Evolutionary conservation across 2,888 invertebrate species (phyloP), one percentile per base, ranked within the genome.

Genomic region (Thyatira batis): DNA sequence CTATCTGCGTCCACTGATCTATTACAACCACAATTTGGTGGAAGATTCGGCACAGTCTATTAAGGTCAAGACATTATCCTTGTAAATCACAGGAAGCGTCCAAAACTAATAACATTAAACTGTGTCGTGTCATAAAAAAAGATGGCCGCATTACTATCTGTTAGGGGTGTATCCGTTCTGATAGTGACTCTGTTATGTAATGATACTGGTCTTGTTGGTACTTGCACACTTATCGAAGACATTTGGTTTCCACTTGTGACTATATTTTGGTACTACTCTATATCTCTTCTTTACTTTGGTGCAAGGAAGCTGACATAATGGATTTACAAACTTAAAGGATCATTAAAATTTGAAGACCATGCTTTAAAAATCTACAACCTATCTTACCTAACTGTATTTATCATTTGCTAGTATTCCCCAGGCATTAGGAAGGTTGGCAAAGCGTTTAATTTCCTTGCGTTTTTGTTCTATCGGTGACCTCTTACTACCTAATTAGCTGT

Each of bases 91-190:
- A 55, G 51, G 66, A 23, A 62, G 54, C 60, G 65, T 61, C 63
- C 67, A 55, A 63, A 63, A 65, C 69, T 71, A 72, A 73, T 73
- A 72, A 69, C 66, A 67, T 68, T 66, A 71, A 73, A 71, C 60
- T 66, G 59, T 58, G 67, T 59, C 56, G 65, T 54, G 55, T 65
- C 71, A 68, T 71, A 73, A 73, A 73, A 73, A 71, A 60, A 53
- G 51, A 69, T 61, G 60, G 55, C 46, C 60, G 8, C 51, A 60
- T 64, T 53, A 60, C 57, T 54, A 44, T 49, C 43, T 43, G n/a
- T n/a, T 9, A 21, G 28, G 46, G 23, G 23, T 52, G 39, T 39
- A 8, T 30, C 17, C 17, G 13, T 17, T n/a, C 17, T 39, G 39
- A 8, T 5, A 13, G n/a, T 13, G 4, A 13, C 17, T 17, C 39